Evolutionary conservation across 2,113 vertebrate species (phyloP), one percentile per base, ranked within the genome.

Genomic region (Pagrus major): DNA sequence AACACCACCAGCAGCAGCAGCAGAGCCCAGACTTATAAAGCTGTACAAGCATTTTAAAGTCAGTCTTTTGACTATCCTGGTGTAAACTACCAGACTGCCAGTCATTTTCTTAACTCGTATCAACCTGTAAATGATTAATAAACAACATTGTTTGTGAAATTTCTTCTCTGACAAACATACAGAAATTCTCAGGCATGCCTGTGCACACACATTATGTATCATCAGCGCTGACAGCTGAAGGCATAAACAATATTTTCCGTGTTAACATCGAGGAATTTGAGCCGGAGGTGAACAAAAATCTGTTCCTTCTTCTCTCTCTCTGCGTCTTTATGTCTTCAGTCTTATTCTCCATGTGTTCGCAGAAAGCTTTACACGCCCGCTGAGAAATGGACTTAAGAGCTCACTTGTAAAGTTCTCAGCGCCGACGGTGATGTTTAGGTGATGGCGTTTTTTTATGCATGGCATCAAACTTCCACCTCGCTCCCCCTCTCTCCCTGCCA

Each of bases 391-490:
- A 70, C 66, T 78, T 35, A 80, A 72, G 63, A 44, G 66, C 66
- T 74, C 69, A 46, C 66, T 75, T 83, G 82, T 83, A 83, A 87
- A 35, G 73, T 85, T 71, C 74, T 86, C 33, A 31, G 77, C 18
- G 76, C 68, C 46, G 65, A 60, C 49, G 71, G 61, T 71, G 74
- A 85, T 66, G 73, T 74, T 80, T 49, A 72, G 72, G 67, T 67
- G 83, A 66, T 52, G 73, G 70, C 69, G 44, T 74, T 84, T 88
- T 88, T 78, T n/a, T n/a, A n/a, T n/a, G n/a, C 81, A 73, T 42
- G 23, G 78, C 74, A 35, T 70, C 75, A 71, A 80, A 80, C 56
- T 33, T 59, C 49, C 66, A 15, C 42, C 39, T 25, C 20, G 1
- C 72, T 23, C 7, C 69, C 14, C 56, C 49, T n/a, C 52, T 35